phyloP scores from a whole-genome alignment of 1,140 invertebrate genomes.

The Drosophila kohkoa region DNA sequence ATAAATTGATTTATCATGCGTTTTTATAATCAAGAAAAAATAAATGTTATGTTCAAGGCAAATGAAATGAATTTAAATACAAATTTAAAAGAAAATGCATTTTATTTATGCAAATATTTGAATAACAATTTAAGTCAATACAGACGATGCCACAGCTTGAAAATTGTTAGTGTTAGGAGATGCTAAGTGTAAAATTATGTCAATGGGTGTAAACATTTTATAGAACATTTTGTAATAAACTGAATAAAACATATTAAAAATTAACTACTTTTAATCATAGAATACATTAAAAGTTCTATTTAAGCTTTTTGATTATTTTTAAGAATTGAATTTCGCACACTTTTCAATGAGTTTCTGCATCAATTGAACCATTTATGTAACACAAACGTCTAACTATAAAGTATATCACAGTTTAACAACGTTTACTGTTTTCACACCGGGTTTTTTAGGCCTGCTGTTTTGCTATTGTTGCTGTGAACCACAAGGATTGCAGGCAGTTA shows the following conservation, averaged over 20 bases:
- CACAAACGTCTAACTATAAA: too few relatives aligned
- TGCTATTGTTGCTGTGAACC: slow-evolving; percentile 20
- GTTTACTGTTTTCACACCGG: neutral
- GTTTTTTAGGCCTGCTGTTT: slow-evolving; percentile 15
- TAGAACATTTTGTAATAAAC: too few relatives aligned
- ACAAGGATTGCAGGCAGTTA: slow-evolving; percentile 23
- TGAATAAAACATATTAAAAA: too few relatives aligned
- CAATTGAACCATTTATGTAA: too few relatives aligned
- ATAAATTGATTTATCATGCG: slow-evolving; percentile 12
- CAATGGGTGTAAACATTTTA: neutral
- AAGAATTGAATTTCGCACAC: too few relatives aligned
- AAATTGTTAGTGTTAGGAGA: slow-evolving; percentile 13
- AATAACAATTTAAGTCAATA: slow-evolving; percentile 67
- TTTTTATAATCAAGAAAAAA: slow-evolving; percentile 34
- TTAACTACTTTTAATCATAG: too few relatives aligned
- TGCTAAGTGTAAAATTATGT: too few relatives aligned
- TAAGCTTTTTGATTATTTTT: too few relatives aligned
- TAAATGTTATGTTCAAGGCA: slow-evolving; percentile 19
- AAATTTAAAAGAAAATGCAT: slow-evolving; percentile 41
- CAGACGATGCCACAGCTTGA: slow-evolving; percentile 20
- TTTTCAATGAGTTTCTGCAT: too few relatives aligned
- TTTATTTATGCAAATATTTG: slow-evolving; percentile 52
- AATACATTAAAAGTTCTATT: too few relatives aligned
- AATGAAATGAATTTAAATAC: slow-evolving; percentile 22
- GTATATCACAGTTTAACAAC: neutral